Percentiles rank a stretch among this genome's conserved stretches.
These are phyloP conservation scores for Entomobrya multifasciata DNA, from an alignment of 2,888 invertebrate genomes.

Conservation along the genomic window DNA sequence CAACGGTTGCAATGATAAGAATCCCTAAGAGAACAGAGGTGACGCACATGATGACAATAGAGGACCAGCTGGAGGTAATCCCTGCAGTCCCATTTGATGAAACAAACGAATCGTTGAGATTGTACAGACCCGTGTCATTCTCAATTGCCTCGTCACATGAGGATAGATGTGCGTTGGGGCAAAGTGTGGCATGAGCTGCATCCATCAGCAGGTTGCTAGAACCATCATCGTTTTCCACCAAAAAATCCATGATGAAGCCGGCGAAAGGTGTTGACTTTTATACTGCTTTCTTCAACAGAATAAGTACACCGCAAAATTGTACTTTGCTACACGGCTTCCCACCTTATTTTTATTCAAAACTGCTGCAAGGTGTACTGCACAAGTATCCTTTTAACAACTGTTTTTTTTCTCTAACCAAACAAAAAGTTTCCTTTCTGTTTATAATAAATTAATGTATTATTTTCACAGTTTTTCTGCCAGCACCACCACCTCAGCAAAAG, in stretches of 20 bases:
- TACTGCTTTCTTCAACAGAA: neutral
- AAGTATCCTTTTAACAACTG: neutral
- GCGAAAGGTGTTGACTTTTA: too few species aligned
- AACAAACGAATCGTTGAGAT: constrained; percentile 72
- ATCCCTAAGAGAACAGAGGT: constrained; percentile 91
- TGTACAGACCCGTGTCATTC: constrained; percentile 58
- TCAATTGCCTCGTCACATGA: constrained; percentile 61
- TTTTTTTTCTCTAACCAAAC: neutral
- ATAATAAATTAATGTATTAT: too few species aligned
- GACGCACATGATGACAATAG: constrained; percentile 81
- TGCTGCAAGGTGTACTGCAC: neutral
- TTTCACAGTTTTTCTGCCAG: neutral
- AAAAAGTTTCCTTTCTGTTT: neutral
- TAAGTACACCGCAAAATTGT: constrained; percentile 13
- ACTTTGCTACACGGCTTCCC: neutral
- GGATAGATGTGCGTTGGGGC: constrained; percentile 65
- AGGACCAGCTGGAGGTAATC: constrained; percentile 74
- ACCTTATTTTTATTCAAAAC: neutral
- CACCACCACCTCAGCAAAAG: constrained; percentile 7
- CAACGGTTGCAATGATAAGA: constrained; percentile 95
- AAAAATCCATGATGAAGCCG: constrained; percentile 60
- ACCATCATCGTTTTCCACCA: constrained; percentile 49
- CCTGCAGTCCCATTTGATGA: constrained; percentile 66
- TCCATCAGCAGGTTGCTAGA: constrained; percentile 49
- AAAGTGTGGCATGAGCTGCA: constrained; percentile 63